Conservation (phyloP, 2,888 invertebrate genomes). For the Teleiodes luculella region DNA sequence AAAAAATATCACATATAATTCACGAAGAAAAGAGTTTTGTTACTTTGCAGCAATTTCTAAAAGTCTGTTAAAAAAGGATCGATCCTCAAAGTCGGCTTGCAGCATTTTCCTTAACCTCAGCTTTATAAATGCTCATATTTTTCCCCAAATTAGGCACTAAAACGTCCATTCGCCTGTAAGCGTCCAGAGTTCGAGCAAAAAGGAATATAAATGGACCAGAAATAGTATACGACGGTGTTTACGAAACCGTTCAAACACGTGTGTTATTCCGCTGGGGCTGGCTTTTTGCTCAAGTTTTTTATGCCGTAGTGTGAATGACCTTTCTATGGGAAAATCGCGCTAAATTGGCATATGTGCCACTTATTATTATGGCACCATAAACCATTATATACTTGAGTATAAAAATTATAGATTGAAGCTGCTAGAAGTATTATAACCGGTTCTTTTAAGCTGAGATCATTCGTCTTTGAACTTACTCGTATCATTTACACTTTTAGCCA, state of each 20-base stretch:
- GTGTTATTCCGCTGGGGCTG: neutral
- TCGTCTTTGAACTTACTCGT: conserved; percentile 1
- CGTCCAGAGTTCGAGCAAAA: neutral
- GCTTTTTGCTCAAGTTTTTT: conserved; percentile 1
- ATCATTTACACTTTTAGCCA: neutral
- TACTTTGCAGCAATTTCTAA: no score
- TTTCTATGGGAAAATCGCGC: neutral
- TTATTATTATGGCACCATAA: no score
- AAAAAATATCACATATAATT: no score
- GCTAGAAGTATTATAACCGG: neutral
- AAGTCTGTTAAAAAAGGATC: no score
- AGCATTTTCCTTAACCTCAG: no score
- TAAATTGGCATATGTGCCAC: neutral
- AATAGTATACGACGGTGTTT: conserved; percentile 1
- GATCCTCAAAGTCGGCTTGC: no score
- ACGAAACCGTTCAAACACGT: conserved; percentile 1
- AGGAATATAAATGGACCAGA: neutral
- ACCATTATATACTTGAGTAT: neutral
- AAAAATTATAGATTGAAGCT: neutral
- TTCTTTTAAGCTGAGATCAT: neutral
- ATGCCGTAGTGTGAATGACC: neutral
- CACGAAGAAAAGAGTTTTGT: no score
- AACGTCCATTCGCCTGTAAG: neutral
- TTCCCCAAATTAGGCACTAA: neutral
- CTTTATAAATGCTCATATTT: neutral